Base-by-base conservation (phyloP, 2,888 invertebrate species). In the Cerceris ruficornis region DNA sequence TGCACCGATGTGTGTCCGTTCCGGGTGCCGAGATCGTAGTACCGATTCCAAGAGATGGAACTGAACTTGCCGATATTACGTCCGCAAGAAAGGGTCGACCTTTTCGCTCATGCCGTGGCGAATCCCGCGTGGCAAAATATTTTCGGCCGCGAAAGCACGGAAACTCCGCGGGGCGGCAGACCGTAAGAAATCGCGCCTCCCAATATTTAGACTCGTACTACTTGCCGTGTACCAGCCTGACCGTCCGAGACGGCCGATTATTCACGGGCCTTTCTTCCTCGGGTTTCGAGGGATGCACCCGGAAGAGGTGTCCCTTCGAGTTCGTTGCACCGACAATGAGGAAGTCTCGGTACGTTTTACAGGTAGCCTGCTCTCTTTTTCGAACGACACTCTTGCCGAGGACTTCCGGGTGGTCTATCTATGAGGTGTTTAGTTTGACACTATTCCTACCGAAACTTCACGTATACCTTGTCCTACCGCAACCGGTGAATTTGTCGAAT, bases 41-140 rank as follows among this genome's bases (percentile, higher is more conserved):
- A n/a, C 58, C 14, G 41, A 13, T 57, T 57, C 2, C 39, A 13
- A n/a, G 14, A 9, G 42, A 13, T 7, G 14, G 52, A 17, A 17
- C 15, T 46, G 46, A 46, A 46, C 13, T 46, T 46, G 46, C 5
- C 2, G 8, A 43, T 55, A 13, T 58, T 41, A 11, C 7, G 57
- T 11, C 28, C 2, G 43, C 2, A 58, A 13, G 49, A 60, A 70
- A 52, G 52, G 52, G 17, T 61, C 52, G 52, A 54, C 39, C 43
- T 42, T 52, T 43, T 14, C 14, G 5, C 7, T 49, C 61, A 54
- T 17, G n/a, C 81, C 86, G 84, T 85, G 78, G 68, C 87, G 74
- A 88, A 87, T 88, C 67, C 61, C 72, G 43, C 72, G 74, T 72
- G 81, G 81, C 83, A 82, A 87, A 89, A 89, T 89, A 89, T 89